Conservation (phyloP, 2,113 vertebrate species). For the Cheirogaleus medius region DNA sequence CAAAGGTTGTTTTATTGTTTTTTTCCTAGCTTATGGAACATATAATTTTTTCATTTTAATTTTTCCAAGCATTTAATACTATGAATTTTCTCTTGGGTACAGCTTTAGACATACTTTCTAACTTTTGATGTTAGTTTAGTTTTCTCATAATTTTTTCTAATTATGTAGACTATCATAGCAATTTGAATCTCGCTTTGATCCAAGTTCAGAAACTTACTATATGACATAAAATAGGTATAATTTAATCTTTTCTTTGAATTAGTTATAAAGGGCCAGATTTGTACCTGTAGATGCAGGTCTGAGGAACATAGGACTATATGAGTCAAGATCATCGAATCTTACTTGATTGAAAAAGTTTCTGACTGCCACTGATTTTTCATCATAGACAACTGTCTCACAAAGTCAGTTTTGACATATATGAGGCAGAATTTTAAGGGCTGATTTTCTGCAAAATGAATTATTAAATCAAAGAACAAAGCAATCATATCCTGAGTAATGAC, state of each 20-base stretch:
- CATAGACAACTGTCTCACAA: not conserved
- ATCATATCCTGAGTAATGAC: not conserved
- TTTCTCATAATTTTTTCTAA: not conserved
- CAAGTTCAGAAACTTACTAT: not conserved
- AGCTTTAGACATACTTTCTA: not conserved
- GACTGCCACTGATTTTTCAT: not conserved
- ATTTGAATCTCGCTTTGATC: not conserved
- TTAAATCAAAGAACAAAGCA: constrained; percentile 42
- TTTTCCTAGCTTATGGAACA: not conserved
- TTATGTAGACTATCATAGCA: not conserved
- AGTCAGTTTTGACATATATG: not conserved
- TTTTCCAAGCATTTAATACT: not conserved
- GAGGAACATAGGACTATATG: not conserved
- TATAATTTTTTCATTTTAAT: not conserved
- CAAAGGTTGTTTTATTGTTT: not conserved
- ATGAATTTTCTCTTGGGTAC: not conserved
- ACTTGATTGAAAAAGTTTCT: not conserved
- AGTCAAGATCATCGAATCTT: not conserved
- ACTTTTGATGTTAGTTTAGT: not conserved
- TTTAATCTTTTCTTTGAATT: not conserved
- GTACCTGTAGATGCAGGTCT: not conserved
- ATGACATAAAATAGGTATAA: not conserved
- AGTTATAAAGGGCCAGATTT: not conserved
- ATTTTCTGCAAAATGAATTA: not conserved
- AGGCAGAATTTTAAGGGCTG: not conserved